These are phyloP conservation scores for Pogonomyrmex californicus DNA, from an alignment of 1,140 invertebrate genomes.

Conservation along the genomic window DNA sequence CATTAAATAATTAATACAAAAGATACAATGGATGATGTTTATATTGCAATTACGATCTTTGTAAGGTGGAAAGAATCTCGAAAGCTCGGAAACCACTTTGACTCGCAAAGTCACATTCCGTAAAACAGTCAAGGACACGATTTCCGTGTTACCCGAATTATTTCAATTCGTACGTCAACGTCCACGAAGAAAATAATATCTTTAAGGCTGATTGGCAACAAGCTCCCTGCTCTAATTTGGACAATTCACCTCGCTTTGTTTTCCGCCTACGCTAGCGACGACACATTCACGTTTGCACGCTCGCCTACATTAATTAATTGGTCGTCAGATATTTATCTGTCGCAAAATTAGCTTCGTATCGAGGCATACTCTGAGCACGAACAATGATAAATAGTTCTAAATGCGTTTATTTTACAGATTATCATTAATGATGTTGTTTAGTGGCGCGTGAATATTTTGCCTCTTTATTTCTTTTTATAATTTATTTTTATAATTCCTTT, in stretches of 20 bases:
- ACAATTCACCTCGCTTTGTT: slow-evolving; percentile 68
- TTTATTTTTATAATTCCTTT: neutral
- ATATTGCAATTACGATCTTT: neutral
- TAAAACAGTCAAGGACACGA: neutral
- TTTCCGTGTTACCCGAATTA: neutral
- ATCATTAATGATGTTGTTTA: neutral
- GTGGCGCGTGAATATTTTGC: neutral
- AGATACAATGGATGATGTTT: neutral
- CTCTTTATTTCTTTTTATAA: neutral
- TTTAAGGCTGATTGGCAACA: slow-evolving; percentile 44
- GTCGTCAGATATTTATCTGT: neutral
- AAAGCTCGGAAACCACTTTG: no score
- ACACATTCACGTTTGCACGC: slow-evolving; percentile 12
- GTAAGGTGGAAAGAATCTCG: neutral
- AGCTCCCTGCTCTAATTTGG: slow-evolving; percentile 62
- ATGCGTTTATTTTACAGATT: neutral
- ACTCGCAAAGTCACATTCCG: neutral
- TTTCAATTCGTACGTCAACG: slow-evolving; percentile 25
- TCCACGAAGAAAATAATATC: slow-evolving; percentile 29
- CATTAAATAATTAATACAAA: neutral
- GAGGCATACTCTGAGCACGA: neutral
- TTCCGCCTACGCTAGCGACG: slow-evolving; percentile 55
- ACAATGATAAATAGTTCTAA: neutral
- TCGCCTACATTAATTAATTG: slow-evolving; percentile 49
- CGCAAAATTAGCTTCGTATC: slow-evolving; percentile 37